Conservation (phyloP, 2,797 vertebrate species). For the Pipistrellus pipistrellus region DNA sequence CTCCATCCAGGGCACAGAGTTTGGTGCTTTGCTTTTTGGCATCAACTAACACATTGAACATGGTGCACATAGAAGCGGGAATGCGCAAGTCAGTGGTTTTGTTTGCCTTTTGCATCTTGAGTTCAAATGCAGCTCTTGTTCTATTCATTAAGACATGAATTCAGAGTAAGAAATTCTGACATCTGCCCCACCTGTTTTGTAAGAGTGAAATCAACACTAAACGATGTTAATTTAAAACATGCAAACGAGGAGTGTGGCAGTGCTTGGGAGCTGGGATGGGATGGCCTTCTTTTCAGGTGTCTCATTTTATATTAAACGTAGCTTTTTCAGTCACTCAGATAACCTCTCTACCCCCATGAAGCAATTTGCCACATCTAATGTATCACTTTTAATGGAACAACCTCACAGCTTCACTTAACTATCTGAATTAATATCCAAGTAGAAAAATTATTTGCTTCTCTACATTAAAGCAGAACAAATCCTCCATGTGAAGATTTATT, state of each 20-base stretch:
- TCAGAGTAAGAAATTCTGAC: slow-evolving; percentile 67
- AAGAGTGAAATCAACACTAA: slow-evolving; percentile 60
- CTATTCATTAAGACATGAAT: slow-evolving; percentile 88
- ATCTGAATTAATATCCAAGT: slow-evolving; percentile 58
- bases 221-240: slow-evolving; percentile 66
- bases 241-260: slow-evolving; percentile 1
- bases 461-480: neutral
- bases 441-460: slow-evolving; percentile 18
- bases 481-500: neutral
- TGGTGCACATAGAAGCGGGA: slow-evolving; percentile 94
- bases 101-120: slow-evolving; percentile 94
- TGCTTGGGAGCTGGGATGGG: slow-evolving; percentile 7
- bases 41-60: slow-evolving; percentile 96
- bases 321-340: slow-evolving; percentile 62
- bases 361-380: neutral
- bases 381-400: neutral
- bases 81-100: slow-evolving; percentile 96
- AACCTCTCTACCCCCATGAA: neutral
- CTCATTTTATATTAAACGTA: slow-evolving; percentile 57
- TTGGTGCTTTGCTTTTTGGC: slow-evolving; percentile 97
- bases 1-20: slow-evolving; percentile 95
- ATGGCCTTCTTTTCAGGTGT: slow-evolving; percentile 43
- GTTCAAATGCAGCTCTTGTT: slow-evolving; percentile 96
- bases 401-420: slow-evolving; percentile 34
- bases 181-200: slow-evolving; percentile 34